Evolutionary conservation across 2,888 invertebrate genomes (phyloP).

Genomic region (Plebejus melissa): DNA sequence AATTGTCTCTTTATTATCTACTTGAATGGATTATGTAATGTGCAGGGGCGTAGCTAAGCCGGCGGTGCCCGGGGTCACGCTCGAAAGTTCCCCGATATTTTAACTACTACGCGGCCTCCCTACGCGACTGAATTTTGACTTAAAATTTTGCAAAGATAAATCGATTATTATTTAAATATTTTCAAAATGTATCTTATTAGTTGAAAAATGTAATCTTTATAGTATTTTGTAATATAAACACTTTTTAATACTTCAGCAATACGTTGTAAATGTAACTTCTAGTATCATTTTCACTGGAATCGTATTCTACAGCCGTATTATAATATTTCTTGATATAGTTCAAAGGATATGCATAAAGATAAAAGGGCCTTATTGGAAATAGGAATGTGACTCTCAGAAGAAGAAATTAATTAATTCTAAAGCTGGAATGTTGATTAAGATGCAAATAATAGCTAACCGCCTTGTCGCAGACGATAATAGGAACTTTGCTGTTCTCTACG

Average conservation of each 20-base stretch:
- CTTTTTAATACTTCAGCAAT: not conserved
- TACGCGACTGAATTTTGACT: not conserved
- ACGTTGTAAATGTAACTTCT: not conserved
- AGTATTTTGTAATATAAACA: not conserved
- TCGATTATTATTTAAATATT: not conserved
- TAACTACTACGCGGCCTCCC: not conserved
- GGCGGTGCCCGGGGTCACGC: not conserved
- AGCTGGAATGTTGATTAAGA: slow-evolving; percentile 12
- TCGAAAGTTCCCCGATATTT: not conserved
- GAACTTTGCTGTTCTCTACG: not conserved
- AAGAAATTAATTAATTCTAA: slow-evolving; percentile 15
- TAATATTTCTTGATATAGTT: slow-evolving; percentile 12
- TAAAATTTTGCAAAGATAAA: not conserved
- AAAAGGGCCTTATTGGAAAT: not conserved
- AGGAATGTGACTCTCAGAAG: not conserved
- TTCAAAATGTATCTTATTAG: slow-evolving; percentile 5
- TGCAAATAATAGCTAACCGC: slow-evolving; percentile 6
- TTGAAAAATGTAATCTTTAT: slow-evolving; percentile 4
- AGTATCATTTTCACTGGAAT: not conserved
- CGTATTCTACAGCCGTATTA: slow-evolving; percentile 10
- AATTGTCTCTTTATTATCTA: slow-evolving; percentile 21
- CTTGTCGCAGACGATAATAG: not conserved
- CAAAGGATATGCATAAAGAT: slow-evolving; percentile 24
- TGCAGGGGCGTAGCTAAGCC: slow-evolving; percentile 14
- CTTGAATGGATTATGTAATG: slow-evolving; percentile 12